Evolutionary conservation across 2,888 invertebrate species (phyloP).

Genomic region (Scrobipalpa atriplicella): DNA sequence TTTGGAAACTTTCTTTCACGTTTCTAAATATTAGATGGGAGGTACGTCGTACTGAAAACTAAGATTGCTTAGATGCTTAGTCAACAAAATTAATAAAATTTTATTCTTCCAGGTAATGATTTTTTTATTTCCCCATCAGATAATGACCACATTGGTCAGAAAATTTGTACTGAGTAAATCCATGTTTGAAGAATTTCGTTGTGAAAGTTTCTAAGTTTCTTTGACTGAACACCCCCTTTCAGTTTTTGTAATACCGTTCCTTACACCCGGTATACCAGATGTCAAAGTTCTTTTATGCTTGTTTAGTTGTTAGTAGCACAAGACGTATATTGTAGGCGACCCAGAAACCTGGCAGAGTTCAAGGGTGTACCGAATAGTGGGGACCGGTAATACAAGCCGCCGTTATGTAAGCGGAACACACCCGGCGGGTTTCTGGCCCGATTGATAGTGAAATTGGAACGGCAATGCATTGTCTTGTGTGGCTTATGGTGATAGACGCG

Average conservation of each 20-base stretch:
- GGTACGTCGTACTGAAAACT: too few species aligned
- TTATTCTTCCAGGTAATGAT: too few species aligned
- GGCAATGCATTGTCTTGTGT: not conserved
- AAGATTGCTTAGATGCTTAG: too few species aligned
- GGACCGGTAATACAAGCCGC: constrained; percentile 16
- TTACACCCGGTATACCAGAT: not conserved
- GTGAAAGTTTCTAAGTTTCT: too few species aligned
- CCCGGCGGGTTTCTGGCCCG: constrained; percentile 15
- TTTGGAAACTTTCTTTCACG: not conserved
- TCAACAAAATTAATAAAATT: too few species aligned
- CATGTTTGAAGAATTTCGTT: too few species aligned
- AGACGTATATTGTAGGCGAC: constrained; percentile 29
- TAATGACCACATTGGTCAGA: too few species aligned
- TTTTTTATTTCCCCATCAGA: too few species aligned
- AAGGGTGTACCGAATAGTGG: constrained; percentile 41
- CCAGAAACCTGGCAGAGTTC: constrained; percentile 41
- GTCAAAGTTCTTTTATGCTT: not conserved
- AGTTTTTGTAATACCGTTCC: too few species aligned
- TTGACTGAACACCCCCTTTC: too few species aligned
- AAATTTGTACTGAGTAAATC: too few species aligned
- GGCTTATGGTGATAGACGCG: constrained; percentile 2
- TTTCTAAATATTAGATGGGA: too few species aligned
- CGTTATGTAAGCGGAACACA: constrained; percentile 24
- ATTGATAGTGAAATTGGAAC: constrained; percentile 20
- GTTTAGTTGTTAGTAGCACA: not conserved